A percentile compares a stretch with the other conserved stretches of the same genome.
These are phyloP conservation scores for Atrichornis clamosus DNA, from an alignment of 2,113 vertebrate genomes.

Conservation along the genomic window DNA sequence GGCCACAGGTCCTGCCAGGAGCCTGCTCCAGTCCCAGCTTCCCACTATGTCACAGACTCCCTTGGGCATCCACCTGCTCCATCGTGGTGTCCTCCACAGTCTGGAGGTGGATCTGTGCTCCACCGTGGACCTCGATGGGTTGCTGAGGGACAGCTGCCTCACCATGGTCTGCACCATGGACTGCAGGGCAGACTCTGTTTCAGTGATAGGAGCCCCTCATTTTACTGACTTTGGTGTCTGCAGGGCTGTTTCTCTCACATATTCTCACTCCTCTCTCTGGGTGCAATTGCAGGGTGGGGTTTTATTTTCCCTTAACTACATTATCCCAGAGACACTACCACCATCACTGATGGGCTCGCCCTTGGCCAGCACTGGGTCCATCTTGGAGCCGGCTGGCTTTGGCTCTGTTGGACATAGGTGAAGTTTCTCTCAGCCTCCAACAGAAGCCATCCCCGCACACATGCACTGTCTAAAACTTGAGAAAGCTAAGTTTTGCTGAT, in stretches of 20 bases:
- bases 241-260: background rate
- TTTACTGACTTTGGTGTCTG: background rate
- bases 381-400: background rate
- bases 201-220: background rate
- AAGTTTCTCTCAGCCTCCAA: background rate
- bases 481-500: background rate
- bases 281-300: accelerated
- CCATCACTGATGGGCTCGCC: accelerated
- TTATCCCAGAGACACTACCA: accelerated
- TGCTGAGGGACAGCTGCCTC: background rate
- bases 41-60: background rate
- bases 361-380: background rate
- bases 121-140: background rate
- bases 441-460: background rate
- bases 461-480: background rate
- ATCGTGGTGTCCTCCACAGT: accelerated
- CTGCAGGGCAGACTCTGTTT: background rate
- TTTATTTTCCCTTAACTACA: background rate
- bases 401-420: background rate
- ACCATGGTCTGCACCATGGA: background rate
- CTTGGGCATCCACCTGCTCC: too few species aligned
- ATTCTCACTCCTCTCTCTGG: background rate
- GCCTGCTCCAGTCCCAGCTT: background rate
- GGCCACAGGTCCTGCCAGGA: background rate
- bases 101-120: background rate